phyloP scores from a whole-genome alignment of 2,888 invertebrate genomes.

The Lepetodrilus schrolli region DNA sequence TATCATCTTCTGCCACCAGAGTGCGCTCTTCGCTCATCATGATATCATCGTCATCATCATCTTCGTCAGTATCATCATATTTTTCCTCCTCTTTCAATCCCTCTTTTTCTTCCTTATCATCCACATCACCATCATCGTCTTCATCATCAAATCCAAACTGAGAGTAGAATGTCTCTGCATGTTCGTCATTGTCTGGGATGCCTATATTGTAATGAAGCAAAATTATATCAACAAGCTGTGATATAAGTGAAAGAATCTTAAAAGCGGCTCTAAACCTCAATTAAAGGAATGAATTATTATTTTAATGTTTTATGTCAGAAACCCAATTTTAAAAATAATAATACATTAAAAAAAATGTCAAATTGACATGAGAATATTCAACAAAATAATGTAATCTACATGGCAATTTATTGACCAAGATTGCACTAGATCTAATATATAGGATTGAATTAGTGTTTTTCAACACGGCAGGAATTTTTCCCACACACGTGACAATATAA shows the following conservation, averaged over 20 bases:
- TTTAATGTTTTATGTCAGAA: not conserved
- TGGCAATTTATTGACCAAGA: too few species aligned
- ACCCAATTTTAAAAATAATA: not conserved
- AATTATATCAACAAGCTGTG: too few species aligned
- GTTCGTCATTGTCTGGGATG: conserved; percentile 70
- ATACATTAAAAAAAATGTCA: too few species aligned
- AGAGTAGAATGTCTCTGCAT: conserved; percentile 74
- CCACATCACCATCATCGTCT: conserved; percentile 32
- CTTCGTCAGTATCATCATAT: conserved; percentile 36
- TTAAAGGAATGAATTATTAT: not conserved
- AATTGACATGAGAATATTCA: too few species aligned
- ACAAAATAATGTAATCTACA: too few species aligned
- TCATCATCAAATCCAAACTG: conserved; percentile 63
- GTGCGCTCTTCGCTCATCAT: conserved; percentile 33
- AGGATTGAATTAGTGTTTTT: too few species aligned
- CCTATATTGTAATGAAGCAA: too few species aligned
- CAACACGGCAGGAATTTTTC: too few species aligned
- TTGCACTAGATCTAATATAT: too few species aligned
- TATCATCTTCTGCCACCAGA: conserved; percentile 39
- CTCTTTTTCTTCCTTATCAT: conserved; percentile 44
- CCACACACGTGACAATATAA: too few species aligned
- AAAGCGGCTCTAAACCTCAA: too few species aligned
- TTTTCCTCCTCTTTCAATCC: conserved; percentile 43
- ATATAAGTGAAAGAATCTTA: too few species aligned
- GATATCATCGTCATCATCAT: conserved; percentile 34